Conservation (phyloP, 2,113 vertebrate species). For the Todiramphus chloris region DNA sequence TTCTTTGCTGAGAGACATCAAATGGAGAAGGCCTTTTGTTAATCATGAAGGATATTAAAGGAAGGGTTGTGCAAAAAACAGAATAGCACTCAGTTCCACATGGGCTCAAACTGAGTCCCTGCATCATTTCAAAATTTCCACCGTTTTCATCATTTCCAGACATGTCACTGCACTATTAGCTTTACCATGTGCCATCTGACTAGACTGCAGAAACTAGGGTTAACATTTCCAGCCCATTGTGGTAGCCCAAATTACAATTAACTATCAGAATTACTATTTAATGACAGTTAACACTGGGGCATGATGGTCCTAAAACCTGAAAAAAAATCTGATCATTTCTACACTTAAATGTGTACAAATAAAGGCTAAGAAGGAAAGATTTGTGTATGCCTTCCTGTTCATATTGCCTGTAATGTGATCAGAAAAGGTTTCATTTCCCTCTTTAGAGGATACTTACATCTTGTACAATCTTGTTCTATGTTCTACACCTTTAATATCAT, state of each 20-base stretch:
- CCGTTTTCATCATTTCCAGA: not conserved
- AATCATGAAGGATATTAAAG: not conserved
- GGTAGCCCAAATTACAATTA: not conserved
- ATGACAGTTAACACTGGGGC: not conserved
- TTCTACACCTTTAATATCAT: not conserved
- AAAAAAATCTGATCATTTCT: accelerated
- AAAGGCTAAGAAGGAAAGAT: not conserved
- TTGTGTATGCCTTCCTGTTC: not conserved
- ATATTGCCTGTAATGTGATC: not conserved
- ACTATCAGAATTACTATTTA: not conserved
- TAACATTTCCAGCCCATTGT: not conserved
- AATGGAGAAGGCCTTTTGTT: conserved; percentile 4
- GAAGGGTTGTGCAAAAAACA: not conserved
- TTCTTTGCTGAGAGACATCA: not conserved
- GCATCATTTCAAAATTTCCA: not conserved
- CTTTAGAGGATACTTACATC: not conserved
- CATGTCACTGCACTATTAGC: not conserved
- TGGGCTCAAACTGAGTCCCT: not conserved
- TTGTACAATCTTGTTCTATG: not conserved
- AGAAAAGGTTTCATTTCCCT: not conserved
- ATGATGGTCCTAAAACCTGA: not conserved
- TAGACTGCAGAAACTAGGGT: not conserved
- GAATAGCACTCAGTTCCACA: not conserved
- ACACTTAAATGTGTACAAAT: not conserved
- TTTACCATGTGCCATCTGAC: not conserved